Evolutionary conservation across 2,888 invertebrate genomes (phyloP), one percentile per base, ranked within the genome.

Genomic region (Sinodicranocentrus sp.): DNA sequence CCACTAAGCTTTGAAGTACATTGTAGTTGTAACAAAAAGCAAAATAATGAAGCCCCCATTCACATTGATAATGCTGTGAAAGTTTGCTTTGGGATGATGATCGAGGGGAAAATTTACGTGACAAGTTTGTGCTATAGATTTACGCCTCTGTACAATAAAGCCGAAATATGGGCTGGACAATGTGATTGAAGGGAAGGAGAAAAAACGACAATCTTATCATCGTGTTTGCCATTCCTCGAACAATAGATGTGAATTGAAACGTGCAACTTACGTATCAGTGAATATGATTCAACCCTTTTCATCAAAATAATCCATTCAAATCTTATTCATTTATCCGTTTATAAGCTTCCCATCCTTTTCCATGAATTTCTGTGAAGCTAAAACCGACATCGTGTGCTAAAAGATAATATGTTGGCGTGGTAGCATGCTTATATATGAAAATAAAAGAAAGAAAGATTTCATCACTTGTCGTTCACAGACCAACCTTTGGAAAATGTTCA

Each of bases 81-180:
- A 8, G 39, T 39, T 39, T 39, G 6, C 13, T 39, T 39, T 39
- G n/a, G n/a, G n/a, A n/a, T n/a, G n/a, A n/a, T n/a, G n/a, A n/a
- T n/a, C n/a, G n/a, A n/a, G n/a, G n/a, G n/a, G n/a, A n/a, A 39
- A 39, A 39, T 39, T 13, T 39, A 5, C 13, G 39, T 39, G 39
- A 39, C 39, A 39, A 39, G 39, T 39, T 39, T 5, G 39, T 5
- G 39, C 5, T 39, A 8, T 39, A 13, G 26, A 28, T 63, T 68
- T 78, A 85, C 85, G 82, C 85, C 82, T 85, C 72, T 78, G 61
- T 52, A 73, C 52, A 77, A 70, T 44, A 73, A 82, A 75, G 63
- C 63, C 48, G 76, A 71, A 84, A 84, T 80, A 63, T 75, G 75
- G 76, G 21, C 15, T 21, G 57, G 8, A 57, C 25, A 25, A 57